phyloP scores from a whole-genome alignment of 2,113 vertebrate species.

The Oceanodroma tethys region DNA sequence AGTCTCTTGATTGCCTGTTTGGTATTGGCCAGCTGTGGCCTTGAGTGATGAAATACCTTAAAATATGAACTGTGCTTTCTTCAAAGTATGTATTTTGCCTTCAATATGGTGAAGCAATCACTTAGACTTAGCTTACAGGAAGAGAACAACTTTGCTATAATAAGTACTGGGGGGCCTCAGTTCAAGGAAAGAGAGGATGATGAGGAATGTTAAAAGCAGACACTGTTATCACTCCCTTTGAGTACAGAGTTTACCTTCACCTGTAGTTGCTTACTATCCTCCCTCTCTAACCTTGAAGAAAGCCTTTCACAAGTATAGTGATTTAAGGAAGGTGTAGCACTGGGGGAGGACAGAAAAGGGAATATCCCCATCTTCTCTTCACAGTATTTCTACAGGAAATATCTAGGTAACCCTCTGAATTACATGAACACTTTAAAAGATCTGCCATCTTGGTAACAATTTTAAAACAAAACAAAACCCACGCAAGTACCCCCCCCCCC shows the following conservation, averaged over 20 bases:
- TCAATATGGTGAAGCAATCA: slow-evolving; percentile 53
- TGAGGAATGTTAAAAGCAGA: slow-evolving; percentile 52
- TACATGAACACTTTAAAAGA: neutral
- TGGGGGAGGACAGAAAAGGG: neutral
- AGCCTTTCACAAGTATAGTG: neutral
- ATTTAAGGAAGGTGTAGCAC: neutral
- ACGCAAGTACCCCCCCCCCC: too few relatives aligned
- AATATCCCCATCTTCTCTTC: neutral
- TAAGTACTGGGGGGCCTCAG: neutral
- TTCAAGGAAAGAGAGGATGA: neutral
- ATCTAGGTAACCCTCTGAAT: neutral
- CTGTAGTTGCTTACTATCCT: neutral
- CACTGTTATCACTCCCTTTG: neutral
- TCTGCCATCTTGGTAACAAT: neutral
- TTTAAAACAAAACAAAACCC: neutral
- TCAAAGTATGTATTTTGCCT: slow-evolving; percentile 48
- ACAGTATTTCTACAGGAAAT: neutral
- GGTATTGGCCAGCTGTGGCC: slow-evolving; percentile 58
- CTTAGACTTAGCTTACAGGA: slow-evolving; percentile 25
- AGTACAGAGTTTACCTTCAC: neutral
- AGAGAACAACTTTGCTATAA: neutral
- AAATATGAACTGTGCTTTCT: slow-evolving; percentile 64
- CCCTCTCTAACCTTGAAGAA: neutral
- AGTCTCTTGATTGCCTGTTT: slow-evolving; percentile 56
- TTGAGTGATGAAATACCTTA: slow-evolving; percentile 66